These are phyloP conservation scores for Volucella zonaria DNA, from an alignment of 2,888 invertebrate genomes.

Conservation along the genomic window DNA sequence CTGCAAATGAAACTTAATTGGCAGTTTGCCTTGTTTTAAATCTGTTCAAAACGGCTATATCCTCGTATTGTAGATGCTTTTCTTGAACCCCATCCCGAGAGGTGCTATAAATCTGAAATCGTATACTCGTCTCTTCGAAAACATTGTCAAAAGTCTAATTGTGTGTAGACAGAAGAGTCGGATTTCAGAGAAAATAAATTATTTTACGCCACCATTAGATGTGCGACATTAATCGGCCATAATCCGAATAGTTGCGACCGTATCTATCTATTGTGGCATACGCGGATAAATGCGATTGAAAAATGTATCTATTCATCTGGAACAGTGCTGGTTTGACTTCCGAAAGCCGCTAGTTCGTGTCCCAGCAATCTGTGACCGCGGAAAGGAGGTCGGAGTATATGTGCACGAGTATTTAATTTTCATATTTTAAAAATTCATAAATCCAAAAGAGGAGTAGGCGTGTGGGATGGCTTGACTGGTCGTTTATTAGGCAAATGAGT, in stretches of 20 bases:
- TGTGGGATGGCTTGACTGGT: constrained; percentile 55
- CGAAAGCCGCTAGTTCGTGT: constrained; percentile 9
- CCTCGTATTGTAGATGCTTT: background rate
- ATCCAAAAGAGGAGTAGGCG: constrained; percentile 60
- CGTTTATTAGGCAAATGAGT: constrained; percentile 62
- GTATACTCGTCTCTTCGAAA: constrained; percentile 13
- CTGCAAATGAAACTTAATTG: constrained; percentile 38
- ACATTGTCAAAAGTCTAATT: constrained; percentile 53
- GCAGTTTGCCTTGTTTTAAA: constrained; percentile 47
- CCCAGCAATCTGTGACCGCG: background rate
- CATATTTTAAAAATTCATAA: constrained; percentile 69
- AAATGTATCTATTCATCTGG: constrained; percentile 61
- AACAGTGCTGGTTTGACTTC: constrained; percentile 59
- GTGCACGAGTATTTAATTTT: constrained; percentile 45
- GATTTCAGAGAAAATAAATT: constrained; percentile 61
- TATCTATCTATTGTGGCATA: constrained; percentile 25
- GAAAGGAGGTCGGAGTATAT: constrained; percentile 14
- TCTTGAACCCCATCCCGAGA: background rate
- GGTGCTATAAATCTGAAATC: constrained; percentile 56
- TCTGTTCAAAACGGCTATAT: background rate
- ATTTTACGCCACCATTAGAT: constrained; percentile 32
- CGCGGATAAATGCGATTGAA: constrained; percentile 44
- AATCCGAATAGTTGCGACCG: constrained; percentile 27
- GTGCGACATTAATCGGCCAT: constrained; percentile 45
- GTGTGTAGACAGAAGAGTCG: constrained; percentile 63